These are phyloP conservation scores for Erynnis tages DNA, from an alignment of 2,888 invertebrate species.

Conservation along the genomic window DNA sequence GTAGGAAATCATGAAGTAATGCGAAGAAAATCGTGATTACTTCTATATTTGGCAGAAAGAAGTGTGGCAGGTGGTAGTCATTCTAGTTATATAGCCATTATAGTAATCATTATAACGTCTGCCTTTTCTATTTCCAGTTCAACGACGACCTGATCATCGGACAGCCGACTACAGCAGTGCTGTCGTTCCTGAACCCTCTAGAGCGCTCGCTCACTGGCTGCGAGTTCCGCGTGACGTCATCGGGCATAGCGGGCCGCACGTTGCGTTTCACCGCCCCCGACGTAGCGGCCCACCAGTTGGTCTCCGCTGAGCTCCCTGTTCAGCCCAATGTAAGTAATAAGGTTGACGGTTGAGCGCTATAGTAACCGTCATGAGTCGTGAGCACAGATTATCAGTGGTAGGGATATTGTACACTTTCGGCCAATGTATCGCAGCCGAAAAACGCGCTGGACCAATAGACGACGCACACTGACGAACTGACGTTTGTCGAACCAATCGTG, in stretches of 20 bases:
- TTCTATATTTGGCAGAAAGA: too few species aligned
- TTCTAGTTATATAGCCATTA: not conserved
- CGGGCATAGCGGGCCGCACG: constrained; percentile 83
- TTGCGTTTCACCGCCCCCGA: constrained; percentile 77
- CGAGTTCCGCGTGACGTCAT: constrained; percentile 86
- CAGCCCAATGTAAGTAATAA: constrained; percentile 75
- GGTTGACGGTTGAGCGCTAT: not conserved
- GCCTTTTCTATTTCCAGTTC: constrained; percentile 66
- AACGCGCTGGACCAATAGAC: too few species aligned
- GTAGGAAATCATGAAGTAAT: too few species aligned
- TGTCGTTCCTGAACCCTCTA: constrained; percentile 87
- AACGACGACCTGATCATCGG: constrained; percentile 82
- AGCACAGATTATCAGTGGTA: too few species aligned
- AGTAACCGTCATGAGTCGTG: too few species aligned
- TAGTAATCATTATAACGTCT: not conserved
- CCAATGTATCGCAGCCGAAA: too few species aligned
- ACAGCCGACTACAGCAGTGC: constrained; percentile 74
- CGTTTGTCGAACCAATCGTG: too few species aligned
- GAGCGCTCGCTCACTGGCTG: constrained; percentile 83
- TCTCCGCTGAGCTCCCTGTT: constrained; percentile 80
- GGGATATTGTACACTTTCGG: too few species aligned
- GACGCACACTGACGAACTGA: too few species aligned
- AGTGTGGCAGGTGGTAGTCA: too few species aligned
- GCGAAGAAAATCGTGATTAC: too few species aligned
- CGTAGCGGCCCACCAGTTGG: constrained; percentile 75